Evolutionary conservation across 2,113 vertebrate species (phyloP), one percentile per base, ranked within the genome.

Genomic region (Cheilinus undulatus): DNA sequence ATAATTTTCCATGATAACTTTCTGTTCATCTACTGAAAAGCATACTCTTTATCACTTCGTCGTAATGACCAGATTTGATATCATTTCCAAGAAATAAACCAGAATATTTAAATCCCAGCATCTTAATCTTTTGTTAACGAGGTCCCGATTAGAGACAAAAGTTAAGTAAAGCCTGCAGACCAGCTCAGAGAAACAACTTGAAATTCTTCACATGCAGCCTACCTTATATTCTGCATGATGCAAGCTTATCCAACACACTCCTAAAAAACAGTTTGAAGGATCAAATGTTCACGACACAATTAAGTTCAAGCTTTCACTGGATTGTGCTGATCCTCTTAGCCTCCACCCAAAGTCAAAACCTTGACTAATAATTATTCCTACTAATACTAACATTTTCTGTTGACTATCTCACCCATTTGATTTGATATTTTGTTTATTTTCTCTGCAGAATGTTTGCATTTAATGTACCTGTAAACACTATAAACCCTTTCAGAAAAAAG

Each of bases 1-100:
- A 27, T 59, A 22, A 72, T 65, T 54, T 72, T 40, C 46, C 32
- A n/a, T 20, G 28, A 63, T 58, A 50, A 23, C n/a, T 27, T 50
- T 70, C 5, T 56, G 20, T 62, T 64, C 20, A 71, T 42, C 12
- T 36, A 58, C 65, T 45, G 32, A 54, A 69, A 72, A 60, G 14
- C 8, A 30, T 22, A 45, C 40, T 57, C 23, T 24, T 69, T 28
- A 49, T 62, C 8, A 5, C 40, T 42, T 19, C 58, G 30, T 49
- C 7, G 3, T 52, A 61, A 59, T 63, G 8, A 58, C 26, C 36
- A 1, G 7, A 64, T 58, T 56, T 69, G 23, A 32, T 40, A 57
- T 66, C 22, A 67, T 23, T 36, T 27, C 7, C 15, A 40, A 17
- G 40, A 34, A 34, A 42, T 42, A 17, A 19, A 42, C 7, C 14